A percentile compares a stretch with the other conserved stretches of the same genome.
Conservation (phyloP, 2,797 vertebrate species). For the Gadopsis bispinosus region DNA sequence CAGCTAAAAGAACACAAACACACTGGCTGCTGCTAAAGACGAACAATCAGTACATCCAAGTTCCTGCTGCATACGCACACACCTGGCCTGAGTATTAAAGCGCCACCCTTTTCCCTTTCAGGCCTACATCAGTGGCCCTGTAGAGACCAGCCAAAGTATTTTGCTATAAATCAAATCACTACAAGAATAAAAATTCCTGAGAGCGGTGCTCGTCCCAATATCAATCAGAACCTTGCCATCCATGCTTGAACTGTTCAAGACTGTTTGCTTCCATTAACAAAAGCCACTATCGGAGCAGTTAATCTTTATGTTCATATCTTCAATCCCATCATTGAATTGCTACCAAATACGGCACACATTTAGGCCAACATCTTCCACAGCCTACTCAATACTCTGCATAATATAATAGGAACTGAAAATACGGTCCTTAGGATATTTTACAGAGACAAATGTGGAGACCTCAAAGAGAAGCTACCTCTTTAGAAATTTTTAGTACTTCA, state of each 20-base stretch:
- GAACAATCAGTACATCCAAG: constrained; percentile 17
- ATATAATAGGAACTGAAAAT: constrained; percentile 57
- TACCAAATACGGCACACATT: constrained; percentile 17
- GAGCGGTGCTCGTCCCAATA: constrained; percentile 33
- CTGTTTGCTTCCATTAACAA: constrained; percentile 21
- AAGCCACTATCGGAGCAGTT: constrained; percentile 29
- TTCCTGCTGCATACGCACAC: constrained; percentile 39
- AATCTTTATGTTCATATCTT: constrained; percentile 12
- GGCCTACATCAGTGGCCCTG: constrained; percentile 1
- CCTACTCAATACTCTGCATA: constrained; percentile 36
- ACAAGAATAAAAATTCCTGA: constrained; percentile 58
- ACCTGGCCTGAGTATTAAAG: constrained; percentile 9
- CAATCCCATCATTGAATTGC: constrained; percentile 27
- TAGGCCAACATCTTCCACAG: constrained; percentile 34
- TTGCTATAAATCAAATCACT: constrained; percentile 38
- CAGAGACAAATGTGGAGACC: constrained; percentile 43
- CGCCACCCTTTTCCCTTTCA: constrained; percentile 8
- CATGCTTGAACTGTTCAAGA: constrained; percentile 14
- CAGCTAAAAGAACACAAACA: constrained; percentile 60
- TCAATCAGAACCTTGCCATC: constrained; percentile 16
- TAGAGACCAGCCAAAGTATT: constrained; percentile 34
- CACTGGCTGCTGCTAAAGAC: constrained; percentile 64
- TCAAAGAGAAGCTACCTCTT: constrained; percentile 51
- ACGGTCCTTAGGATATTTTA: constrained; percentile 23
- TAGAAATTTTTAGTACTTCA: constrained; percentile 37